phyloP scores from a whole-genome alignment of 1,140 invertebrate species.

The Drosophila eugracilis region DNA sequence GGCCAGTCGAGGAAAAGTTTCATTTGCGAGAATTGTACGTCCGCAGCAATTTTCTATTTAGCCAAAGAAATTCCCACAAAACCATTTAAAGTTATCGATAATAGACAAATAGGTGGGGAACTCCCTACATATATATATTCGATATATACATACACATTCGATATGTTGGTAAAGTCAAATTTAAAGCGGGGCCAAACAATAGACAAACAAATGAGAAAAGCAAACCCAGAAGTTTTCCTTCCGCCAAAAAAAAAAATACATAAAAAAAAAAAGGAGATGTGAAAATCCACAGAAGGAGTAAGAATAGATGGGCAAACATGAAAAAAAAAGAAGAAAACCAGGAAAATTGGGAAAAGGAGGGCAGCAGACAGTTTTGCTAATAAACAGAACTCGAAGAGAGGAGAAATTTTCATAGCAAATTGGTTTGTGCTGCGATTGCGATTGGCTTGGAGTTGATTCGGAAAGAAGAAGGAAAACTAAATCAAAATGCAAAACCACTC shows the following conservation, averaged over 20 bases:
- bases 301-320: background rate
- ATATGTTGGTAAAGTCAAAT: slow-evolving; percentile 42
- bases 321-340: background rate
- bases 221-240: slow-evolving; percentile 19
- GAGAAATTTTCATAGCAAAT: slow-evolving; percentile 46
- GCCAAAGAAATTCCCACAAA: slow-evolving; percentile 45
- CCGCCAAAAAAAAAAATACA: background rate
- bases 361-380: slow-evolving; percentile 42
- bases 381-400: slow-evolving; percentile 37
- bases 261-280: slow-evolving; percentile 3
- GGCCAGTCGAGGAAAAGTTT: slow-evolving; percentile 32
- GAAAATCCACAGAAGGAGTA: slow-evolving; percentile 5
- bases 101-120: slow-evolving; percentile 10
- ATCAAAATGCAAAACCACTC: slow-evolving; percentile 27
- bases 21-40: slow-evolving; percentile 35
- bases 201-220: slow-evolving; percentile 34
- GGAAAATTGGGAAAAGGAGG: slow-evolving; percentile 10
- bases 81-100: slow-evolving; percentile 42
- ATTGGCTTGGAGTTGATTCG: slow-evolving; percentile 28
- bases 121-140: background rate
- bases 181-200: slow-evolving; percentile 42
- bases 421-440: slow-evolving; percentile 32
- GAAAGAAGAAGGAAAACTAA: slow-evolving; percentile 16
- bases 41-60: slow-evolving; percentile 57
- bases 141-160: slow-evolving; percentile 5